Evolutionary conservation across 1,140 invertebrate species (phyloP), one percentile per base, ranked within the genome.

Genomic region (Luehdorfia chinensis): DNA sequence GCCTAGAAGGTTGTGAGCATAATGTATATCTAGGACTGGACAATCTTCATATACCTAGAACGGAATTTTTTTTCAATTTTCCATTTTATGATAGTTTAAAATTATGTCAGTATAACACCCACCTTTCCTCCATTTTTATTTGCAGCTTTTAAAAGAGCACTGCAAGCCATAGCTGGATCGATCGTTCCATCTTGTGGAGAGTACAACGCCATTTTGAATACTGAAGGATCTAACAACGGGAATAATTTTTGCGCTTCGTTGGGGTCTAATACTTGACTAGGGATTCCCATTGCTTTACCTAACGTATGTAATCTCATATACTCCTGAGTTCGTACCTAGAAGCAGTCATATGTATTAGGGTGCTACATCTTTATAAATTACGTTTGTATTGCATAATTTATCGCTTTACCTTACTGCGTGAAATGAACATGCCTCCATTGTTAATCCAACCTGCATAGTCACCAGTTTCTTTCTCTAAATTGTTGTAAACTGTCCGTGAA

Each of bases 351-450:
- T 12, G 6, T 33, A 27, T 36, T 41, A 21, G 9, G 11, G n/a
- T 9, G 4, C 4, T 30, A 1, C 9, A 12, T 30, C 13, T n/a
- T 30, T 12, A 4, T 11, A 12, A 4, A 1, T 25, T 25, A 25
- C 5, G 2, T 21, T 21, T 21, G 6, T 21, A 21, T 21, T 3
- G 19, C 19, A 13, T 16, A 49, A 14, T 11, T 33, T 15, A n/a
- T 37, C 9, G 37, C 43, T 15, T 55, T 57, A 94, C 93, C 59
- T 92, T 88, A 44, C 90, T 92, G 51, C 93, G 90, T 1, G 95
- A 95, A 50, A 97, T 93, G 68, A 95, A 96, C 54, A 97, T 87
- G 11, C 95, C 95, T 0, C 96, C 95, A 85, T 96, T 96, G 60
- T 95, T 93, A 51, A 92, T 94, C 92, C 93, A 97, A 1, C 95